Evolutionary conservation across 2,113 vertebrate species (phyloP).

Genomic region (Elephantulus edwardii): DNA sequence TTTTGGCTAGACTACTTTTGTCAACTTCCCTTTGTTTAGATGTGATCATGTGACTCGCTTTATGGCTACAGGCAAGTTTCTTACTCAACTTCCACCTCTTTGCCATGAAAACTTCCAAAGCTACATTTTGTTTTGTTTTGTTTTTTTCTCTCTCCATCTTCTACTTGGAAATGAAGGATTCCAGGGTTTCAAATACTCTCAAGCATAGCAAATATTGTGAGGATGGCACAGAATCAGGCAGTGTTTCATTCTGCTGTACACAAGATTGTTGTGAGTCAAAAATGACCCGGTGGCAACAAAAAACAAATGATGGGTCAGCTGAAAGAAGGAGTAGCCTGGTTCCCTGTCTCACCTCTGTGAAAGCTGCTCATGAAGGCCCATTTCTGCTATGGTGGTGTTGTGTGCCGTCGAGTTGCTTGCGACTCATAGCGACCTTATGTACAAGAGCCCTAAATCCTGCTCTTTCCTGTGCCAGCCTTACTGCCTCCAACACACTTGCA

Average conservation of each 20-base stretch:
- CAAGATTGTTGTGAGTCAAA: too few relatives aligned
- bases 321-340: neutral
- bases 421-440: too few relatives aligned
- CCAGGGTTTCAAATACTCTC: neutral
- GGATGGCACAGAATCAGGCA: too few relatives aligned
- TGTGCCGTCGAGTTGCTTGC: too few relatives aligned
- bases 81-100: neutral
- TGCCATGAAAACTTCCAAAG: neutral
- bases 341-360: neutral
- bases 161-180: neutral
- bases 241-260: too few relatives aligned
- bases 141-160: too few relatives aligned
- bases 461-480: too few relatives aligned
- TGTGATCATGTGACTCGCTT: slow-evolving; percentile 25
- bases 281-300: too few relatives aligned
- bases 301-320: neutral
- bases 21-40: neutral
- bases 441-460: too few relatives aligned
- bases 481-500: too few relatives aligned
- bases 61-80: neutral
- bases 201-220: too few relatives aligned
- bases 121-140: neutral
- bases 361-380: neutral
- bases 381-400: too few relatives aligned
- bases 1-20: neutral